These are phyloP conservation scores for Pimpla rufipes DNA, from an alignment of 2,888 invertebrate species.

Conservation along the genomic window DNA sequence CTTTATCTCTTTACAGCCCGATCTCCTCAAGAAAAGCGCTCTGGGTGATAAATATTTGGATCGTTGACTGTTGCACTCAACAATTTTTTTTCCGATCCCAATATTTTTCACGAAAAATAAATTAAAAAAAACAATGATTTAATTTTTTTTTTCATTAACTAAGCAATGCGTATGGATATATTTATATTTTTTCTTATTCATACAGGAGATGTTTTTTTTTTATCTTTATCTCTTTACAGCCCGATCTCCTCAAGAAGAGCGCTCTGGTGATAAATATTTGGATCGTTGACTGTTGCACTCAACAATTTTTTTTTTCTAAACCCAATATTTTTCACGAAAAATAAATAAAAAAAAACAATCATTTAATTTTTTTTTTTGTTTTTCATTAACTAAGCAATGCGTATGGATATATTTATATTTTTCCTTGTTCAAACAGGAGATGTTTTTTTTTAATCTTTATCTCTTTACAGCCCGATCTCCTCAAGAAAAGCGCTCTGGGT, in stretches of 20 bases:
- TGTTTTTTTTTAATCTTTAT: background rate
- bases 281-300: constrained; percentile 47
- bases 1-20: background rate
- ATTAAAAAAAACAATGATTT: too few species aligned
- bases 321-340: too few species aligned
- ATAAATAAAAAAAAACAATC: too few species aligned
- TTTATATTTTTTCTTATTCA: background rate
- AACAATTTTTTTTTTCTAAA: too few species aligned
- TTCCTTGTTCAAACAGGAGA: background rate
- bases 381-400: background rate
- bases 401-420: background rate
- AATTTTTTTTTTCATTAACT: too few species aligned
- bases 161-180: background rate
- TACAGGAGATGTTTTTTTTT: too few species aligned
- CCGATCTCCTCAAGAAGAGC: background rate
- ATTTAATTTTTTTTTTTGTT: too few species aligned
- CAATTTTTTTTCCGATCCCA: constrained; percentile 51
- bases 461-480: background rate
- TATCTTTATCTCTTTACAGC: background rate
- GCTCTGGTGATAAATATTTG: constrained; percentile 8
- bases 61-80: constrained; percentile 46
- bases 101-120: too few species aligned
- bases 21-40: background rate
- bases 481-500: background rate
- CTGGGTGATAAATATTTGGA: constrained; percentile 20